A percentile compares a stretch with the other conserved stretches of the same genome.
phyloP scores from a whole-genome alignment of 2,888 invertebrate genomes.

The Nysson spinosus region DNA sequence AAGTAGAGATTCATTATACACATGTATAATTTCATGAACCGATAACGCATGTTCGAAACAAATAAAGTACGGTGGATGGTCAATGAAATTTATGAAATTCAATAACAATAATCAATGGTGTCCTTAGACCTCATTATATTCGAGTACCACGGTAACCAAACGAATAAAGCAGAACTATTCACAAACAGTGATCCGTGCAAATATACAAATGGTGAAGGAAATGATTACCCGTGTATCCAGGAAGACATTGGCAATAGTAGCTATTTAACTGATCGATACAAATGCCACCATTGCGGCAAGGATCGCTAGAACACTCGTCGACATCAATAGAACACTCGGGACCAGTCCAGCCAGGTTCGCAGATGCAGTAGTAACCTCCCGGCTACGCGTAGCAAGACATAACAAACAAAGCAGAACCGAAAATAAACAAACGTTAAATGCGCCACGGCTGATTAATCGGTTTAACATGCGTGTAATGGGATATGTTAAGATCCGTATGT shows the following conservation, averaged over 20 bases:
- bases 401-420: constrained; percentile 38
- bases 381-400: constrained; percentile 66
- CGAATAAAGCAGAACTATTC: not conserved
- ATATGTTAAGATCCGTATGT: constrained; percentile 9
- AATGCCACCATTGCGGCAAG: constrained; percentile 83
- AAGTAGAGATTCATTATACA: no score
- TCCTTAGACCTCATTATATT: no score
- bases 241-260: constrained; percentile 81
- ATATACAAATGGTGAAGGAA: not conserved
- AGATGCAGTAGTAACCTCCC: constrained; percentile 83
- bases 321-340: constrained; percentile 80
- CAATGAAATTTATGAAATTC: no score
- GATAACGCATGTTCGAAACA: no score
- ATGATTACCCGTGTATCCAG: constrained; percentile 80
- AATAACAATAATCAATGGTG: no score
- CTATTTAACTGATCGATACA: constrained; percentile 80
- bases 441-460: constrained; percentile 23
- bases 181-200: not conserved
- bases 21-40: no score
- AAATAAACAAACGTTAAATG: constrained; percentile 15
- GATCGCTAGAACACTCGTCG: constrained; percentile 80
- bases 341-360: constrained; percentile 85
- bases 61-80: no score
- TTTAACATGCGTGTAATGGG: constrained; percentile 28
- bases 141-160: not conserved